phyloP scores from a whole-genome alignment of 1,140 invertebrate genomes.

The Musca domestica region DNA sequence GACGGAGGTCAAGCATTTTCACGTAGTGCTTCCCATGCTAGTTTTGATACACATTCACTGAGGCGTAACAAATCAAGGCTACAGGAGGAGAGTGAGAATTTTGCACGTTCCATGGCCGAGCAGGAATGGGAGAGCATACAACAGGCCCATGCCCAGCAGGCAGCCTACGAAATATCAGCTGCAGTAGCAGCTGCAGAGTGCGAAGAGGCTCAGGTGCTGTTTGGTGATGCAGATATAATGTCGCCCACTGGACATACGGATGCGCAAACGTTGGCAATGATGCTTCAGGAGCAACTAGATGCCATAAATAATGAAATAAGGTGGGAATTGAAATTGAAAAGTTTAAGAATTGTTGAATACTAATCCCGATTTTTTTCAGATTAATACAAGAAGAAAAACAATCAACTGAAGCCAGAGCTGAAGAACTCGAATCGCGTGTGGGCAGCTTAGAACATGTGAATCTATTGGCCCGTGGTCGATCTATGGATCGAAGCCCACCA shows the following conservation, averaged over 20 bases:
- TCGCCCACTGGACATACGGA: conserved; percentile 84
- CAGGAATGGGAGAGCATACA: conserved; percentile 94
- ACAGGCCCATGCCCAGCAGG: conserved; percentile 92
- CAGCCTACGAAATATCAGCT: conserved; percentile 88
- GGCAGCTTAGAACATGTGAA: conserved; percentile 94
- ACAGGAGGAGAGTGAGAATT: conserved; percentile 55
- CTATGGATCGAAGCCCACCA: conserved; percentile 73
- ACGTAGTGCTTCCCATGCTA: conserved; percentile 72
- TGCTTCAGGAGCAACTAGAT: conserved; percentile 98
- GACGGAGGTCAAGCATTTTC: conserved; percentile 65
- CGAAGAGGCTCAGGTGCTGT: conserved; percentile 66
- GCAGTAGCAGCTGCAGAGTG: conserved; percentile 78
- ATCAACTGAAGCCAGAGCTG: conserved; percentile 92
- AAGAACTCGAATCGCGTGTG: conserved; percentile 95
- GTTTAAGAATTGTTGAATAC: background rate
- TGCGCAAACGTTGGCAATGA: conserved; percentile 94
- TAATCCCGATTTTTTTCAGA: conserved; percentile 38
- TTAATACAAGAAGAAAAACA: conserved; percentile 99
- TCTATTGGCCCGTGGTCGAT: conserved; percentile 73
- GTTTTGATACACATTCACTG: conserved; percentile 76
- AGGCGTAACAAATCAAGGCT: conserved; percentile 62
- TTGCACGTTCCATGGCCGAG: conserved; percentile 65
- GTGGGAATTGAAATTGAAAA: background rate
- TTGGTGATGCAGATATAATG: conserved; percentile 67
- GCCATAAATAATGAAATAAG: conserved; percentile 99